Base-by-base conservation (phyloP, 2,888 invertebrate species). In the Apodemia zela region DNA sequence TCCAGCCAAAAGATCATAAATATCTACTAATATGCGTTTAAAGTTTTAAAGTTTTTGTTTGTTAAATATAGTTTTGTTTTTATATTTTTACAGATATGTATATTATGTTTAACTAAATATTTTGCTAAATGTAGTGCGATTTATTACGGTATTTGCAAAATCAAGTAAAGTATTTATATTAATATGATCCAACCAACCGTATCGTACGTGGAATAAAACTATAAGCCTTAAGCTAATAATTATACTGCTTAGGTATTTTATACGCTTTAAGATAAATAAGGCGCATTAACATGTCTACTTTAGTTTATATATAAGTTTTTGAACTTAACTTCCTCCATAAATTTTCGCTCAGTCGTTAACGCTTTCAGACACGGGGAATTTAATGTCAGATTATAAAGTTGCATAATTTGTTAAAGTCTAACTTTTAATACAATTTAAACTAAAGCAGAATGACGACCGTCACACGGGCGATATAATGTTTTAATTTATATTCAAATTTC, bases 391-490 rank as follows among this genome's bases (percentile, higher is more conserved):
- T 54, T 54, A 25, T 54, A 54, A 57, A 57, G 54, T 57, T 57
- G 54, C n/a, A 57, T 57, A 57, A 57, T 57, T 57, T 57, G 54
- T 57, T 29, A 57, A 57, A 57, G 54, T 54, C 54, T 25, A 54
- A 54, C 54, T 54, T 54, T 54, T 54, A 54, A 54, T 54, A 54
- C 54, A 54, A 54, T 54, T 54, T 54, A 18, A 54, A 54, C 25
- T 54, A 13, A 54, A 54, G 54, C 21, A 51, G 21, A 62, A 15
- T 42, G 42, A 15, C 15, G 42, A 42, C 42, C 13, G 1, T 42
- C 42, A 42, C 15, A 5, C 42, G 13, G 7, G 38, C 38, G 11
- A 38, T 38, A 38, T 38, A 38, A 38, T 38, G 38, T 38, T 38
- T 38, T 38, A 38, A 38, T 38, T 38, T 38, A 38, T 13, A 38